Conservation (phyloP, 2,113 vertebrate genomes). For the Sigmodon hispidus region DNA sequence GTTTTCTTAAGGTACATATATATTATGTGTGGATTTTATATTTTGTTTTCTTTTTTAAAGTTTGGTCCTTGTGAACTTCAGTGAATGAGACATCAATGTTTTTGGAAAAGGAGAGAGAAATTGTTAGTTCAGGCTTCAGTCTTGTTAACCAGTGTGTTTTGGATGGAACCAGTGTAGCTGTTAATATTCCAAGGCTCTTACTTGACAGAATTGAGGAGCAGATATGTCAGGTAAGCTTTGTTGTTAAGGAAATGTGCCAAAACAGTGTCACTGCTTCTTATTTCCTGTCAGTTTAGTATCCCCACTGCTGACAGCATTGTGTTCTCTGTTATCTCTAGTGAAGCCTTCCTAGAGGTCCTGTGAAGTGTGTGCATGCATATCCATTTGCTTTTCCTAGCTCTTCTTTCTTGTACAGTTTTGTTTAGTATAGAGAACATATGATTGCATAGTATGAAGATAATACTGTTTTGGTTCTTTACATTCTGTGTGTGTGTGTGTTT, state of each 20-base stretch:
- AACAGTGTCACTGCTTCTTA: neutral
- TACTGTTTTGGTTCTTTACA: neutral
- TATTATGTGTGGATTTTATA: constrained; percentile 16
- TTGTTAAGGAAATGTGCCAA: constrained; percentile 13
- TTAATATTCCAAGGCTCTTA: constrained; percentile 87
- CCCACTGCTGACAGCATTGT: no score
- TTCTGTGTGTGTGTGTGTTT: no score
- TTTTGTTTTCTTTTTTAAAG: constrained; percentile 81
- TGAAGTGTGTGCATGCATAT: neutral
- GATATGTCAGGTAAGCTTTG: constrained; percentile 85
- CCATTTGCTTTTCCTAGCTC: neutral
- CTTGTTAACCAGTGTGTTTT: constrained; percentile 83
- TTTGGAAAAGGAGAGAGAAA: constrained; percentile 86
- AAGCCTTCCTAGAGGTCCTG: no score
- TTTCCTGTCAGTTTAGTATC: neutral
- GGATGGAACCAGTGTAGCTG: constrained; percentile 85
- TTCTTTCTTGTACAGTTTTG: neutral
- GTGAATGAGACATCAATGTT: constrained; percentile 82
- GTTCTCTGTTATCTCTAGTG: no score
- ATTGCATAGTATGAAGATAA: constrained; percentile 29
- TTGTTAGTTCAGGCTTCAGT: constrained; percentile 87
- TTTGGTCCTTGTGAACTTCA: constrained; percentile 88
- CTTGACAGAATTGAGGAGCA: constrained; percentile 85
- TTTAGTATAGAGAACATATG: neutral
- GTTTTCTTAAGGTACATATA: constrained; percentile 8